These are phyloP conservation scores for Conus canariensis DNA, from an alignment of 2,888 invertebrate genomes.

Conservation along the genomic window DNA sequence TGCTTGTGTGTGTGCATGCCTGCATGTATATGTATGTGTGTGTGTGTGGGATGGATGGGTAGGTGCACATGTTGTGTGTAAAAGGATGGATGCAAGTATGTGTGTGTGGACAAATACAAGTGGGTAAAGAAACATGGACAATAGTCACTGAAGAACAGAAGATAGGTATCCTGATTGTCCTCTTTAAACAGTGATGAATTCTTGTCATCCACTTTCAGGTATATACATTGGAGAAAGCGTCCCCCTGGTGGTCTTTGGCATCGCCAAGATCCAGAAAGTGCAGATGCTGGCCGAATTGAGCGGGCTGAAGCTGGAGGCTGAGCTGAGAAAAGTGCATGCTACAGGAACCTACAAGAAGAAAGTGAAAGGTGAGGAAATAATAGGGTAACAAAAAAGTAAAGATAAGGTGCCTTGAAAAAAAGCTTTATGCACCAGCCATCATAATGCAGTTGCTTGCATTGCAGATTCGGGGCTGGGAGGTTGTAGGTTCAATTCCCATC, in stretches of 20 bases:
- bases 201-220: slow-evolving; percentile 58
- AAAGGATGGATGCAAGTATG: not conserved
- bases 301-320: slow-evolving; percentile 95
- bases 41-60: not conserved
- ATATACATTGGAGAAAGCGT: slow-evolving; percentile 77
- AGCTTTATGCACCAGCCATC: too few relatives aligned
- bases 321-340: slow-evolving; percentile 94
- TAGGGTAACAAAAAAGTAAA: not conserved
- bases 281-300: slow-evolving; percentile 87
- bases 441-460: too few relatives aligned
- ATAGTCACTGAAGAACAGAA: too few relatives aligned
- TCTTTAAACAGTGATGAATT: not conserved
- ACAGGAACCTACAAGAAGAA: slow-evolving; percentile 94
- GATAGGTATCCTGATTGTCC: too few relatives aligned
- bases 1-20: not conserved
- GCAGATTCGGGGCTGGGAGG: too few relatives aligned
- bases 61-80: not conserved
- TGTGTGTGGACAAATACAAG: not conserved
- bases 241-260: slow-evolving; percentile 87
- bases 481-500: too few relatives aligned
- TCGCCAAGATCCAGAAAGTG: slow-evolving; percentile 86
- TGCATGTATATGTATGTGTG: not conserved
- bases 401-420: not conserved
- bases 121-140: slow-evolving; percentile 40
- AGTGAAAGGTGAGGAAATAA: slow-evolving; percentile 71